Evolutionary conservation across 2,113 vertebrate species (phyloP), one percentile per base, ranked within the genome.

Genomic region (Australoheros scitulus): DNA sequence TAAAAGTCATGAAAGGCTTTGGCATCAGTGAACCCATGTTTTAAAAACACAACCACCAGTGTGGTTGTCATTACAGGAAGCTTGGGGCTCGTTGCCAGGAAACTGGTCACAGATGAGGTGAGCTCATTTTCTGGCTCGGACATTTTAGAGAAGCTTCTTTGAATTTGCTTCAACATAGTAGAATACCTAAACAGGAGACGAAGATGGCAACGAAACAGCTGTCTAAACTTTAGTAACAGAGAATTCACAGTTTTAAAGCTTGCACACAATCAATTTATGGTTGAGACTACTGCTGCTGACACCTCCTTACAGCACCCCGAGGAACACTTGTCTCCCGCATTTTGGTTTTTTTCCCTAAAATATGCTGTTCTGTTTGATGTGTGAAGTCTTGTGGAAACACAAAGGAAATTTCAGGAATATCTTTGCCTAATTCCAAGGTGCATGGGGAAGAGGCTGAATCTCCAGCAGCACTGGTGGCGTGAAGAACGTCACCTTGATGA

Each of bases 31-130:
- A 3, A 52, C 9, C 17, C 14, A 2, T 24, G 5, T 65, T 38
- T 80, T 75, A 2, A 63, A 13, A 89, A 70, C 11, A 9, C 55
- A 50, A 59, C 65, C 17, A 72, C 75, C 24, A 72, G 0, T 89
- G 92, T 82, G 91, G 93, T 92, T 70, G 22, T 15, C 52, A 65
- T 59, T 63, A 88, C 85, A 94, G 92, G 93, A 95, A 94, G 72
- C 70, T 81, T 72, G 36, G 22, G 70, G 17, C 34, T 56, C n/a
- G 89, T 90, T 92, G 43, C 87, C 65, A 76, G 13, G 90, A 34
- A 92, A 92, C 92, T 20, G 36, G 72, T 68, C 36, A 47, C 10
- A 81, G 58, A 78, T 26, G 84, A 79, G 58, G 11, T 85, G 61
- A 90, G 58, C 18, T 87, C 13, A 77, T 80, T 60, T 80, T 88